Conservation (phyloP, 35 echinoderm and acorn worm species). For the Antedon bifida region DNA sequence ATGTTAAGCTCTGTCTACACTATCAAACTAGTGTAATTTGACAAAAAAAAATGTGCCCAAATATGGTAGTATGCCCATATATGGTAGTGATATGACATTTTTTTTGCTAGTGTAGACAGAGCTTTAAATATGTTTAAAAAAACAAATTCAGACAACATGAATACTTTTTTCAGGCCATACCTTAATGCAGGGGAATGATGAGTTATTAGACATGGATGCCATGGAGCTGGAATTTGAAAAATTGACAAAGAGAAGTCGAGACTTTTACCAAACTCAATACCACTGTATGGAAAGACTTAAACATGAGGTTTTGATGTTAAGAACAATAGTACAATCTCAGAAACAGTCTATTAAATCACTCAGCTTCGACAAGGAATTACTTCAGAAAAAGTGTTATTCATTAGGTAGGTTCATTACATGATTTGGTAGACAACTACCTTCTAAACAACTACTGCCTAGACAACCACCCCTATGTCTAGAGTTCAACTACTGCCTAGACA, state of each 20-base stretch:
- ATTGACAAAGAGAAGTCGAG: slow-evolving; percentile 72
- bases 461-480: no score
- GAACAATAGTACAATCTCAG: slow-evolving; percentile 48
- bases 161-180: not conserved
- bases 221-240: slow-evolving; percentile 87
- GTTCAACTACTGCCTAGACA: no score
- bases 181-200: not conserved
- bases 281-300: slow-evolving; percentile 45
- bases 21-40: no score
- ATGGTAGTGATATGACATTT: no score
- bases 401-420: slow-evolving; percentile 1
- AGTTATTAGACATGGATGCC: slow-evolving; percentile 39
- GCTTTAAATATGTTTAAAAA: no score
- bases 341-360: slow-evolving; percentile 35
- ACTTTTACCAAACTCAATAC: slow-evolving; percentile 70
- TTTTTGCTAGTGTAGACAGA: no score
- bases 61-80: no score
- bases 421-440: not conserved
- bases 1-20: no score
- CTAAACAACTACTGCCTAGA: no score
- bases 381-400: slow-evolving; percentile 2
- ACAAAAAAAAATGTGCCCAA: no score
- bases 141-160: no score
- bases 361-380: slow-evolving; percentile 16
- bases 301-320: slow-evolving; percentile 71